Evolutionary conservation across 2,113 vertebrate genomes (phyloP).

Genomic region (Campylomormyrus tamandua): DNA sequence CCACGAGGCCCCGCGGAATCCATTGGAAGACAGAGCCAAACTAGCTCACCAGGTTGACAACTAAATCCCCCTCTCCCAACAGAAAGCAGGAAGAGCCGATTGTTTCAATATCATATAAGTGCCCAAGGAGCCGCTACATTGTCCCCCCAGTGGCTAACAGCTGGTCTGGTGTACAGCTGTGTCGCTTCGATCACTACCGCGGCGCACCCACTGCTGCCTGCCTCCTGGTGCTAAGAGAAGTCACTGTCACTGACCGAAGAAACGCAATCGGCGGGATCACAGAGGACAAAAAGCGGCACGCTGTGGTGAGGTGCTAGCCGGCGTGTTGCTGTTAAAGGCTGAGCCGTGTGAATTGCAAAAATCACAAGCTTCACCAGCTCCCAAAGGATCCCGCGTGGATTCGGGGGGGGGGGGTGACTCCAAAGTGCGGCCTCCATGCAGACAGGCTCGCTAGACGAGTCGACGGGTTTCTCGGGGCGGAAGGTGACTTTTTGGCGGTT

Average conservation of each 20-base stretch:
- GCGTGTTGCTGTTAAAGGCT: constrained; percentile 19
- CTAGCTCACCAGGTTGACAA: constrained; percentile 14
- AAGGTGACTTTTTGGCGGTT: constrained; percentile 32
- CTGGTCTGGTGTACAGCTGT: background rate
- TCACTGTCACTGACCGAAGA: background rate
- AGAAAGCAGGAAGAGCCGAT: constrained; percentile 3
- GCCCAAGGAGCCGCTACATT: background rate
- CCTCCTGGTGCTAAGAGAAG: background rate
- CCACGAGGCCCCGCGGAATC: constrained; percentile 17
- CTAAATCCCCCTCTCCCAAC: constrained; percentile 8
- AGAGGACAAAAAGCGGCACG: constrained; percentile 10
- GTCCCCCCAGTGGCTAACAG: constrained; percentile 15
- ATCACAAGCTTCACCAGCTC: constrained; percentile 12
- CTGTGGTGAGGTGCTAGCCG: background rate
- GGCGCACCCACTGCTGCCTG: background rate
- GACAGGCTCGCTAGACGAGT: constrained; percentile 13
- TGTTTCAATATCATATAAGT: constrained; percentile 23
- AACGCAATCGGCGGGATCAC: constrained; percentile 18
- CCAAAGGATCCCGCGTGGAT: constrained; percentile 33
- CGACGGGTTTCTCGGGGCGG: constrained; percentile 28
- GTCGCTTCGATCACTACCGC: background rate
- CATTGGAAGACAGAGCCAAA: constrained; percentile 16
- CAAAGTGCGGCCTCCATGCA: constrained; percentile 23
- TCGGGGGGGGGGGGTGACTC: background rate
- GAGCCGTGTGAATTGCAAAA: constrained; percentile 28